phyloP scores from a whole-genome alignment of 2,113 vertebrate genomes.

The Sturnira hondurensis region DNA sequence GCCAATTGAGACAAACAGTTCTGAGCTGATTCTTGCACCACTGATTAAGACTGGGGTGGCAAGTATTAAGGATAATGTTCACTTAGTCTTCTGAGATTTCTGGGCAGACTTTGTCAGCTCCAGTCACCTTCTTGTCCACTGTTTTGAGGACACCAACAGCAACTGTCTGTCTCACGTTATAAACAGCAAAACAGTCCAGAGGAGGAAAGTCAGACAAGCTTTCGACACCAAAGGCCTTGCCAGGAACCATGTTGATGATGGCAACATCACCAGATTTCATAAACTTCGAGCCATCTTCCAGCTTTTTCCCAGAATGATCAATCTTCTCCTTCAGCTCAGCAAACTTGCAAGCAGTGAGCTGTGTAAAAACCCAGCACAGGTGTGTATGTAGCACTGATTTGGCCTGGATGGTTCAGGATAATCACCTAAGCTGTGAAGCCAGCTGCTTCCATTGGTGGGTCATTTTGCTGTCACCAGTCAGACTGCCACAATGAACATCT shows the following conservation, averaged over 20 bases:
- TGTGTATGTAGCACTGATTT: too few relatives aligned
- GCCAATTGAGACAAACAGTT: background rate
- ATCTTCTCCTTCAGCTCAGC: background rate
- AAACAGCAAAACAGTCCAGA: background rate
- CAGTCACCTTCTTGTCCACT: background rate
- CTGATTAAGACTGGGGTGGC: too few relatives aligned
- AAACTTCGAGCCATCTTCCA: conserved; percentile 91
- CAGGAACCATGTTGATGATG: too few relatives aligned
- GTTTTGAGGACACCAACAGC: background rate
- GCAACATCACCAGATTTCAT: conserved; percentile 78
- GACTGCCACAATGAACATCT: background rate
- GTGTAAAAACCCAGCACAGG: too few relatives aligned
- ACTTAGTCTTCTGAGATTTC: too few relatives aligned
- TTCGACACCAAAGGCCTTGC: background rate
- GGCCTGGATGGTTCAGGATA: too few relatives aligned
- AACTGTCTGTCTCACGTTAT: background rate
- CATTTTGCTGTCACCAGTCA: background rate
- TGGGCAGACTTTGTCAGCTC: too few relatives aligned
- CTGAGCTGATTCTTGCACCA: background rate
- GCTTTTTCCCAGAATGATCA: conserved; percentile 63
- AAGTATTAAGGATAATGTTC: too few relatives aligned
- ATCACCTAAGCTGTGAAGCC: too few relatives aligned
- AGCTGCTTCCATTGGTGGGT: background rate
- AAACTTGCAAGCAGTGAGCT: background rate
- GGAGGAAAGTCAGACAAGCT: background rate